Conservation (phyloP, 2,113 vertebrate genomes). For the Labeo rohita region DNA sequence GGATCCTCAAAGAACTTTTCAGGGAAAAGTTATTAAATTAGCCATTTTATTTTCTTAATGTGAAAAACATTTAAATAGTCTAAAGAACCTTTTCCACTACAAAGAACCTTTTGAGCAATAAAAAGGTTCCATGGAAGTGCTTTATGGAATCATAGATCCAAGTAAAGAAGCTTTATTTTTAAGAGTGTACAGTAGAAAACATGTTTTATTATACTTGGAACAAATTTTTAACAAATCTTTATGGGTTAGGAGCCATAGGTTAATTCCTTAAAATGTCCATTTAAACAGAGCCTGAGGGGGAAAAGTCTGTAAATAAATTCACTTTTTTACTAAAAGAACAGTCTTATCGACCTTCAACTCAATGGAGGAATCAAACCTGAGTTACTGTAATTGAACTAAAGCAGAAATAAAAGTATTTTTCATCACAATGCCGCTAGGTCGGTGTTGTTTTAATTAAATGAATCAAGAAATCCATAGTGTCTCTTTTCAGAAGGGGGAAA, state of each 20-base stretch:
- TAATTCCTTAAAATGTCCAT: neutral
- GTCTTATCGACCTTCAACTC: conserved; percentile 8
- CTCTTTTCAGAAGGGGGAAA: neutral
- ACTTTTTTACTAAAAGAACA: neutral
- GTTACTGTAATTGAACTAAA: conserved; percentile 1
- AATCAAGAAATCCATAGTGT: conserved; percentile 48
- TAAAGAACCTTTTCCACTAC: neutral
- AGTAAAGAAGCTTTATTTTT: too few species aligned
- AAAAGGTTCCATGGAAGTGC: neutral
- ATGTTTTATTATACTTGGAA: neutral
- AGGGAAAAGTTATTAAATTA: neutral
- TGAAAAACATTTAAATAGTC: neutral
- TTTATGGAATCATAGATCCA: neutral
- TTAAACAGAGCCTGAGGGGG: neutral
- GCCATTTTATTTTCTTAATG: neutral
- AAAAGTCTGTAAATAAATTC: neutral
- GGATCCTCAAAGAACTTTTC: neutral
- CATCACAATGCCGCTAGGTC: neutral
- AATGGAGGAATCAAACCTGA: conserved; percentile 12
- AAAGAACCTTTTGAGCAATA: neutral
- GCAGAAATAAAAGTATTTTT: conserved; percentile 15
- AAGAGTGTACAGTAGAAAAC: neutral
- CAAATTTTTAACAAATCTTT: neutral
- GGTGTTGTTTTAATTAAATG: conserved; percentile 43
- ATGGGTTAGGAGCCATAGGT: neutral